Percentiles rank a stretch among this genome's conserved stretches.
Evolutionary conservation across 1,140 invertebrate genomes (phyloP).

Genomic region (Chionoecetes opilio): DNA sequence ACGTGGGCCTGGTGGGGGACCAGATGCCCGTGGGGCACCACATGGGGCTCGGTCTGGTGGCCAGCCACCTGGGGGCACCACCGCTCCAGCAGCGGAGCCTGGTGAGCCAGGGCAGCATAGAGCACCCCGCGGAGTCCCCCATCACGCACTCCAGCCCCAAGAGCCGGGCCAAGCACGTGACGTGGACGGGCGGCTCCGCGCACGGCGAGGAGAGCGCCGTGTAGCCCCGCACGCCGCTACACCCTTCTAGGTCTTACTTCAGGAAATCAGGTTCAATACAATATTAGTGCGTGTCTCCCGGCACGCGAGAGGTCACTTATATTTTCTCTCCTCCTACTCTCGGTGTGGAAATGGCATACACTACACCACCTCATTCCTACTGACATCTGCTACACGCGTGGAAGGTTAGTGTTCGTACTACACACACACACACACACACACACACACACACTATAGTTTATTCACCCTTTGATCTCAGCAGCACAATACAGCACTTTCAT

Average conservation of each 20-base stretch:
- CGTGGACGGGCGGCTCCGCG: slow-evolving; percentile 61
- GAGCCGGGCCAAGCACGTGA: slow-evolving; percentile 69
- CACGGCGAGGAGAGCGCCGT: slow-evolving; percentile 71
- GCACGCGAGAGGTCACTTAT: background rate
- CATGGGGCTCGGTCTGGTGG: slow-evolving; percentile 9
- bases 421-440: slow-evolving; percentile 35
- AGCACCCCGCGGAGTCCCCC: background rate
- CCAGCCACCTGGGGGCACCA: slow-evolving; percentile 33
- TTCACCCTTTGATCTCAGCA: no score
- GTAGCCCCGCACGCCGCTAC: background rate
- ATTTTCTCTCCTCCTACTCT: background rate
- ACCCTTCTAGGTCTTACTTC: background rate
- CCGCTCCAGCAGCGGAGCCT: slow-evolving; percentile 38
- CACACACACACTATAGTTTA: no score
- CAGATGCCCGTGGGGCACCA: background rate
- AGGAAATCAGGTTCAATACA: background rate
- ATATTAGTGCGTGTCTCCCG: background rate
- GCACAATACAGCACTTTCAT: no score
- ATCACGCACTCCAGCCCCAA: slow-evolving; percentile 67
- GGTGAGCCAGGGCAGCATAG: slow-evolving; percentile 35
- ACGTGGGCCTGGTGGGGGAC: slow-evolving; percentile 44
- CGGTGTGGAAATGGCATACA: background rate
- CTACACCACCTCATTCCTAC: no score
- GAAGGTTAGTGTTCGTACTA: background rate
- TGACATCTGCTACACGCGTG: no score